These are phyloP conservation scores for Torymus tubicola DNA, from an alignment of 2,888 invertebrate species.

Conservation along the genomic window DNA sequence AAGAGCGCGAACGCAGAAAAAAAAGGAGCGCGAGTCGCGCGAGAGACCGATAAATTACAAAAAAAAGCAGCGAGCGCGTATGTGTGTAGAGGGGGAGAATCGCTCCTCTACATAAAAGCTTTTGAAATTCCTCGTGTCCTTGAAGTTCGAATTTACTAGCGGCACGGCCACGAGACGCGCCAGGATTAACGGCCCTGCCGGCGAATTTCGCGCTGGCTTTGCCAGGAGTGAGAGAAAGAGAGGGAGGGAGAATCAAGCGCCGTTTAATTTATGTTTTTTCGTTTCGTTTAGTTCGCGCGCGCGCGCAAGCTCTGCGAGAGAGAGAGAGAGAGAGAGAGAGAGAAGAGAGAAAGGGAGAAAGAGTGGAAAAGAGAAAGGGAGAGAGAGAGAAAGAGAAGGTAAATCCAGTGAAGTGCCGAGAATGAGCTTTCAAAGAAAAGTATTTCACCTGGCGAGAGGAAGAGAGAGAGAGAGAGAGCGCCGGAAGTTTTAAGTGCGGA, in stretches of 20 bases:
- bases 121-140: slow-evolving; percentile 61
- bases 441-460: neutral
- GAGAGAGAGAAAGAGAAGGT: neutral
- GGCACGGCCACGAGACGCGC: slow-evolving; percentile 14
- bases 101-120: slow-evolving; percentile 57
- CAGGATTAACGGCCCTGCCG: slow-evolving; percentile 50
- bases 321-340: too few relatives aligned
- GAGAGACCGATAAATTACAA: slow-evolving; percentile 57
- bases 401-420: slow-evolving; percentile 2
- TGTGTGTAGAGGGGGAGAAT: slow-evolving; percentile 12
- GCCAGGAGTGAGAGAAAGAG: neutral
- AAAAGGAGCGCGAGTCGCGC: slow-evolving; percentile 52
- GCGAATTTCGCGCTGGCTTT: slow-evolving; percentile 39
- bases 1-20: slow-evolving; percentile 43
- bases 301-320: neutral
- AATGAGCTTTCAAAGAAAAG: slow-evolving; percentile 25
- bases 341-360: too few relatives aligned
- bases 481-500: too few relatives aligned
- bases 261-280: slow-evolving; percentile 52
- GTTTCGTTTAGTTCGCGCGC: slow-evolving; percentile 15
- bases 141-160: slow-evolving; percentile 58
- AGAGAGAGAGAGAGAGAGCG: too few relatives aligned
- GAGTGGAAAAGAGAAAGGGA: neutral
- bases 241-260: slow-evolving; percentile 47
- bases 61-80: slow-evolving; percentile 43